Evolutionary conservation across 37 sponge, comb jelly and placozoan species (phyloP).

Genomic region (Aphrocallistes beatrix): DNA sequence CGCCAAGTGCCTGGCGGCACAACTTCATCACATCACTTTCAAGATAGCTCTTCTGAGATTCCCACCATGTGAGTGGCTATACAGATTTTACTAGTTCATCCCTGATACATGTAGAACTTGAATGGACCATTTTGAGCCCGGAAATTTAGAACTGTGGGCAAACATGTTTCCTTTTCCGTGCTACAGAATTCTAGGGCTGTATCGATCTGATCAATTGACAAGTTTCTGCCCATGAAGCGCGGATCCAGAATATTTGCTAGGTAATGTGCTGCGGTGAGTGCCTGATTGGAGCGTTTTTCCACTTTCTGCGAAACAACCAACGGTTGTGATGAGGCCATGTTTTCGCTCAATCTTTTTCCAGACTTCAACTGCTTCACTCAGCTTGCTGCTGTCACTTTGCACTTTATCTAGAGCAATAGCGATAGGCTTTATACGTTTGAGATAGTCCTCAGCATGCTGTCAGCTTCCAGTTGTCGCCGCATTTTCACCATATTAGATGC

Average conservation of each 20-base stretch:
- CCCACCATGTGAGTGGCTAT: background rate
- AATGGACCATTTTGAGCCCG: conserved; percentile 3
- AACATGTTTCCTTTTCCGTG: background rate
- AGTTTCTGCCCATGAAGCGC: conserved; percentile 4
- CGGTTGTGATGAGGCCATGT: conserved; percentile 3
- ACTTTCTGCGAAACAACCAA: background rate
- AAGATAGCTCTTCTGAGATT: background rate
- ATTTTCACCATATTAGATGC: conserved; percentile 10
- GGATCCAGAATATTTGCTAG: background rate
- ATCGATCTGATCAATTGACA: background rate
- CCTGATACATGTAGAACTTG: background rate
- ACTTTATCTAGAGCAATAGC: conserved; percentile 6
- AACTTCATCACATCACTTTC: background rate
- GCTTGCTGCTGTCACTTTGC: conserved; percentile 3
- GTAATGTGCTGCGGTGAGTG: background rate
- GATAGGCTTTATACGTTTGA: conserved; percentile 11
- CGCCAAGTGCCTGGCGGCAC: background rate
- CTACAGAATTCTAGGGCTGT: background rate
- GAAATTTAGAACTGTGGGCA: background rate
- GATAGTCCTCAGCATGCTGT: conserved; percentile 15
- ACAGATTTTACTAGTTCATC: background rate
- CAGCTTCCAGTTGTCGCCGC: background rate
- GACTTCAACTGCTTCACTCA: background rate
- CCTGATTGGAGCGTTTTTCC: conserved; percentile 11
- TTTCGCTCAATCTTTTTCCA: background rate